Conservation (phyloP, 2,797 vertebrate species). For the Peromyscus attwateri region DNA sequence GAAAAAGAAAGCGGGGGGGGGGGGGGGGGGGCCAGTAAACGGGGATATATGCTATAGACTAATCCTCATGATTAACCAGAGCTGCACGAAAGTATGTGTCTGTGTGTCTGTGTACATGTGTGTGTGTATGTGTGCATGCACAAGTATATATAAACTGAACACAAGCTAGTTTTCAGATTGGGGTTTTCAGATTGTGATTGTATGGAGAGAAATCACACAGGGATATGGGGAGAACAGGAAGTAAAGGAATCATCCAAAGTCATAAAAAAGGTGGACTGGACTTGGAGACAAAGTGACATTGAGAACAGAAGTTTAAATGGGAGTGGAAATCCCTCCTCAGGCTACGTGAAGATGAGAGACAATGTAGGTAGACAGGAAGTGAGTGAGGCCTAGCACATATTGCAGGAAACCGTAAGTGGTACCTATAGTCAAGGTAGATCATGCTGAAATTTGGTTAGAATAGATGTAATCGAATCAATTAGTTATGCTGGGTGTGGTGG, state of each 20-base stretch:
- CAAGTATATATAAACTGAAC: not conserved
- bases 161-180: not conserved
- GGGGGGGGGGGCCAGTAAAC: not conserved
- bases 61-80: not conserved
- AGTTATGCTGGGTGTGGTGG: not conserved
- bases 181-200: not conserved
- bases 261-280: not conserved
- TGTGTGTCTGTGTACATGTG: not conserved
- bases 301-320: not conserved
- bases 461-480: not conserved
- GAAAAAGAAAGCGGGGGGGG: not conserved
- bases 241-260: not conserved
- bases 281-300: not conserved
- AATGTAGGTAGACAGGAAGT: not conserved
- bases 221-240: not conserved
- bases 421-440: constrained; percentile 1
- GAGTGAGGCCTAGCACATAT: not conserved
- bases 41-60: not conserved
- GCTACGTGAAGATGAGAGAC: not conserved
- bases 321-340: not conserved
- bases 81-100: not conserved
- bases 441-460: constrained; percentile 9
- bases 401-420: not conserved
- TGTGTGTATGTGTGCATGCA: not conserved
- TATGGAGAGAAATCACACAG: not conserved